A percentile compares a stretch with the other conserved stretches of the same genome.
Evolutionary conservation across 2,888 invertebrate species (phyloP).

Genomic region (Gastracanthus pulcherrimus): DNA sequence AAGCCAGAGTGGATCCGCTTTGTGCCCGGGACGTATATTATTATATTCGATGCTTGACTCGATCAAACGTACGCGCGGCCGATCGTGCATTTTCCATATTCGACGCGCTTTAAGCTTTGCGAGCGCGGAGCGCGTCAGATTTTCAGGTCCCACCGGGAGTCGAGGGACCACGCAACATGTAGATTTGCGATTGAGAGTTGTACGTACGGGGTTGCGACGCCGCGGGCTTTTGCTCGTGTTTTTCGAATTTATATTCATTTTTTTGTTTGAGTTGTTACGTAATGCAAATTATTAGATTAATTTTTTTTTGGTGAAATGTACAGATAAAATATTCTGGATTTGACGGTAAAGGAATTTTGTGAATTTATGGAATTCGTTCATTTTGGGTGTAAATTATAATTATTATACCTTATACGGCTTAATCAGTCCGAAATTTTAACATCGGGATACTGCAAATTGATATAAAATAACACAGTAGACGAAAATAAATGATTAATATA

Average conservation of each 20-base stretch:
- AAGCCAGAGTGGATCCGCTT: constrained; percentile 23
- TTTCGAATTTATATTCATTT: background rate
- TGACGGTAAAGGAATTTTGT: no score
- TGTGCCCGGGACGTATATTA: constrained; percentile 13
- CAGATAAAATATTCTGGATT: no score
- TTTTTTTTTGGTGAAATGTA: background rate
- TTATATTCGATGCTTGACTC: no score
- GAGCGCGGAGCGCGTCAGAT: background rate
- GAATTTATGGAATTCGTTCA: no score
- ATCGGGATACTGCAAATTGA: no score
- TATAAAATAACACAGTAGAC: no score
- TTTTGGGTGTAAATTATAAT: no score
- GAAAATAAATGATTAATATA: no score
- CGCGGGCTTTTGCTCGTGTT: background rate
- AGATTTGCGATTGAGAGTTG: background rate
- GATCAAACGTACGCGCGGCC: constrained; percentile 35
- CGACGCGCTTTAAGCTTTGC: constrained; percentile 11
- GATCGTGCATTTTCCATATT: constrained; percentile 54
- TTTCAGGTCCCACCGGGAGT: background rate
- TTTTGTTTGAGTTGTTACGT: background rate
- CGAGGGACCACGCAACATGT: no score
- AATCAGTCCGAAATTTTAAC: no score
- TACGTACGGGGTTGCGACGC: background rate
- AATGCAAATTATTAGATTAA: constrained; percentile 23
- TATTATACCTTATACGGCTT: no score